These are phyloP conservation scores for Callyntrura guangdongensis DNA, from an alignment of 2,888 invertebrate species.

Conservation along the genomic window DNA sequence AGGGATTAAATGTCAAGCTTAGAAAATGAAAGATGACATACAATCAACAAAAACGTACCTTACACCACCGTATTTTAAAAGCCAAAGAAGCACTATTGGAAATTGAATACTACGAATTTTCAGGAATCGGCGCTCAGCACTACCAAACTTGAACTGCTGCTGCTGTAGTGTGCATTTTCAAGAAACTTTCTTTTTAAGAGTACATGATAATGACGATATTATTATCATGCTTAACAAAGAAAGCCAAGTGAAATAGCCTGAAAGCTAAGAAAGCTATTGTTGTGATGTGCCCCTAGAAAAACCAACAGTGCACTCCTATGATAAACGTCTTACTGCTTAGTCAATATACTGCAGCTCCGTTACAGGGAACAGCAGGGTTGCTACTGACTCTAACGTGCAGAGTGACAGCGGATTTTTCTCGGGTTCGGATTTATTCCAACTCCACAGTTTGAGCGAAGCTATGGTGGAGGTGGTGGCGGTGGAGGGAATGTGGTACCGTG, in stretches of 20 bases:
- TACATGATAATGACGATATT: background rate
- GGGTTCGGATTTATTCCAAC: slow-evolving; percentile 31
- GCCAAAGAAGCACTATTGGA: background rate
- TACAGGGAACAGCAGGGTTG: slow-evolving; percentile 69
- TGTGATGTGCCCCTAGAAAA: background rate
- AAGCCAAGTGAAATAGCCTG: background rate
- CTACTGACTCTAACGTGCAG: slow-evolving; percentile 51
- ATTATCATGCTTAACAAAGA: slow-evolving; percentile 6
- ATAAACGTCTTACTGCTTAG: background rate
- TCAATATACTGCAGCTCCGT: slow-evolving; percentile 44
- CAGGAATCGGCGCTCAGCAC: no score
- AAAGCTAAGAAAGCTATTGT: slow-evolving; percentile 12
- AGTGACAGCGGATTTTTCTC: slow-evolving; percentile 63
- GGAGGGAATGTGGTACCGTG: background rate
- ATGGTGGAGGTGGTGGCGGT: background rate
- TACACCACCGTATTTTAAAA: slow-evolving; percentile 19
- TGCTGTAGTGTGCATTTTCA: background rate
- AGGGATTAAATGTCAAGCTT: slow-evolving; percentile 65
- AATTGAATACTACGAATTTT: slow-evolving; percentile 1
- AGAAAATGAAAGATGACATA: slow-evolving; percentile 33
- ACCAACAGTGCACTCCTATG: background rate
- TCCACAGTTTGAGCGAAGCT: slow-evolving; percentile 44
- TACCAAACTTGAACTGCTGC: background rate
- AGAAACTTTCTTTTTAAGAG: background rate
- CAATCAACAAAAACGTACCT: slow-evolving; percentile 6